Conservation (phyloP, 2,113 vertebrate genomes). For the Vidua chalybeata region DNA sequence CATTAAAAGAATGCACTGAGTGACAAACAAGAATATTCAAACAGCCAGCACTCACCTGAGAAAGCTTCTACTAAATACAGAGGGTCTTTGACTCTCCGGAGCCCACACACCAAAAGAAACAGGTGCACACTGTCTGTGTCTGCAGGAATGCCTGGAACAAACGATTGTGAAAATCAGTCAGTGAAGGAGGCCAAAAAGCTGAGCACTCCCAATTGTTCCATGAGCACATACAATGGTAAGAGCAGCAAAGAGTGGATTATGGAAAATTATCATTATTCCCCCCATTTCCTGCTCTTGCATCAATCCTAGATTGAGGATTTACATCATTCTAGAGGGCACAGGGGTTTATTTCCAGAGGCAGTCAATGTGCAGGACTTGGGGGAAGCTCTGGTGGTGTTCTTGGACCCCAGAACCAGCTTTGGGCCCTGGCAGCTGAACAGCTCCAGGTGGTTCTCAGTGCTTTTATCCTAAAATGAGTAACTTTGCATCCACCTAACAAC, state of each 20-base stretch:
- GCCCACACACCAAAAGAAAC: constrained; percentile 88
- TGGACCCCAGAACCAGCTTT: neutral
- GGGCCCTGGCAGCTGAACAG: neutral
- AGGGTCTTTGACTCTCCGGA: constrained; percentile 88
- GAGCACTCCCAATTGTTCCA: neutral
- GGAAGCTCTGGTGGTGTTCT: accelerated
- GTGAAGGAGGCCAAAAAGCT: neutral
- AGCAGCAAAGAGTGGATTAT: neutral
- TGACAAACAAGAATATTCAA: neutral
- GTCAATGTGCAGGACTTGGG: neutral
- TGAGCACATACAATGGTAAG: neutral
- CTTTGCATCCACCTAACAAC: neutral
- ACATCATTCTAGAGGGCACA: neutral
- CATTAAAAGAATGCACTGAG: neutral
- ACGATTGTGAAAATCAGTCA: neutral
- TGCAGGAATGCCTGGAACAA: constrained; percentile 70
- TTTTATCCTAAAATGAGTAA: neutral
- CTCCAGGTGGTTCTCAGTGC: neutral
- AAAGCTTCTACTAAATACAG: constrained; percentile 84
- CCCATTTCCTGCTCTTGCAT: neutral
- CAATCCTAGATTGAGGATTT: neutral
- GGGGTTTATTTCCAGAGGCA: neutral
- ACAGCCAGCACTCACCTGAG: constrained; percentile 72
- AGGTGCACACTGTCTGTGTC: constrained; percentile 56
- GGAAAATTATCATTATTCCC: neutral